Evolutionary conservation across 2,888 invertebrate genomes (phyloP), one percentile per base, ranked within the genome.

Genomic region (Lasioglossum marginatum): DNA sequence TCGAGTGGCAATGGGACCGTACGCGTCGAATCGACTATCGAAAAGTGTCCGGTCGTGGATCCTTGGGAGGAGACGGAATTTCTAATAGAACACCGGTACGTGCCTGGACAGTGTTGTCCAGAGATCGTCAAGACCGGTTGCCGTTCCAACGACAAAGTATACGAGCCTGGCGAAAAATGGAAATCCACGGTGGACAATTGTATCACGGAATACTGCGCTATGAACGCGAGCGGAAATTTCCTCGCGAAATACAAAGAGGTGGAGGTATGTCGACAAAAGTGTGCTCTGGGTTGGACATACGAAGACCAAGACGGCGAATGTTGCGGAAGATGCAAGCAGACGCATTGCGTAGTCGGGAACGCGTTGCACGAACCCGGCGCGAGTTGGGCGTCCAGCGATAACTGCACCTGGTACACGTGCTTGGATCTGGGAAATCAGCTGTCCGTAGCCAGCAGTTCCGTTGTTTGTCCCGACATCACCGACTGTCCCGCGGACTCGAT

Each of bases 251-350:
- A 94, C 70, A 95, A 95, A 81, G 94, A 94, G 70, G 94, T 95
- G 4, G 94, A 96, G 88, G 91, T 92, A 12, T 97, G 97, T 92
- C 92, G 94, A n/a, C 93, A 83, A 19, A 94, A 95, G 0, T 97
- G 97, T 90, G 84, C 91, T 71, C 93, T 88, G 48, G 96, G 96
- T 5, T 95, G 95, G 94, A 86, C 91, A 14, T 96, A 96, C 85
- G 87, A 91, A 63, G 90, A 92, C 37, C 89, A 94, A 14, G 73
- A 89, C 10, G 70, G 86, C 34, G 93, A 93, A 31, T 97, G 97
- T 94, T 97, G 97, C 91, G 97, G 97, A 0, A 95, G 95, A 70
- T 97, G 97, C 89, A 95, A 95, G 60, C 97, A 97, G 93, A 95
- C 95, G 0, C 95, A 96, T 37, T 97, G 97, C 81, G 93, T 97